These are phyloP conservation scores for Drosophila ercepeae DNA, from an alignment of 1,140 invertebrate genomes.

Conservation along the genomic window DNA sequence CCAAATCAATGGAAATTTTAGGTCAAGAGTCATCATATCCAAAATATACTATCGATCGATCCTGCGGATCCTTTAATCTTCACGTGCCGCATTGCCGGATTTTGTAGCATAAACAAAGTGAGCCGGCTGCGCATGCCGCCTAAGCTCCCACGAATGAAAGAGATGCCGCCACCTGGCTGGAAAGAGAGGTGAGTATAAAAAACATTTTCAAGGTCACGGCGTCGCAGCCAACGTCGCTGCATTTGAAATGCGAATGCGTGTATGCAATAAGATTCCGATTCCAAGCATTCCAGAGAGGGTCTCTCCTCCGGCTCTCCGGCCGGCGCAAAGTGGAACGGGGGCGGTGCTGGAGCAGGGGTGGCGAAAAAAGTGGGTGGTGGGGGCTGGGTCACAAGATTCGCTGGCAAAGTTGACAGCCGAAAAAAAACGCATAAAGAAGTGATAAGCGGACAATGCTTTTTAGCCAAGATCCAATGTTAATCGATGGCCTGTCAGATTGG, in stretches of 20 bases:
- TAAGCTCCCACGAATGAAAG: constrained; percentile 2
- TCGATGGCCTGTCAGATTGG: constrained; percentile 16
- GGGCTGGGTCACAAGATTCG: constrained; percentile 22
- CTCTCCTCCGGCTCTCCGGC: too few species aligned
- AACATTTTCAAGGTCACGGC: constrained; percentile 64
- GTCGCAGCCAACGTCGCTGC: constrained; percentile 40
- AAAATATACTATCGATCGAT: neutral
- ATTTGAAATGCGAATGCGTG: constrained; percentile 64
- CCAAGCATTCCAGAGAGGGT: constrained; percentile 21
- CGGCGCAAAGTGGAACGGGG: neutral
- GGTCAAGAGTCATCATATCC: neutral
- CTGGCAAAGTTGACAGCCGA: neutral
- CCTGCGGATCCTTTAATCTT: too few species aligned
- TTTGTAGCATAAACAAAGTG: neutral
- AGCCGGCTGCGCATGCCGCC: constrained; percentile 55
- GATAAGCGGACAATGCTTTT: constrained; percentile 15
- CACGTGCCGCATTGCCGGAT: too few species aligned
- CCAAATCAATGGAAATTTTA: too few species aligned
- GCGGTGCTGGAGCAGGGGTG: neutral
- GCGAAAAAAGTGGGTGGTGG: neutral
- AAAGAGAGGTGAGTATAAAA: constrained; percentile 16
- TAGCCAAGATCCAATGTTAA: constrained; percentile 10
- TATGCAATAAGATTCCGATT: constrained; percentile 20
- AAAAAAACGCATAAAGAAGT: too few species aligned
- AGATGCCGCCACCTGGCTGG: neutral